These are phyloP conservation scores for Clitarchus hookeri DNA, from an alignment of 2,888 invertebrate genomes.

Conservation along the genomic window DNA sequence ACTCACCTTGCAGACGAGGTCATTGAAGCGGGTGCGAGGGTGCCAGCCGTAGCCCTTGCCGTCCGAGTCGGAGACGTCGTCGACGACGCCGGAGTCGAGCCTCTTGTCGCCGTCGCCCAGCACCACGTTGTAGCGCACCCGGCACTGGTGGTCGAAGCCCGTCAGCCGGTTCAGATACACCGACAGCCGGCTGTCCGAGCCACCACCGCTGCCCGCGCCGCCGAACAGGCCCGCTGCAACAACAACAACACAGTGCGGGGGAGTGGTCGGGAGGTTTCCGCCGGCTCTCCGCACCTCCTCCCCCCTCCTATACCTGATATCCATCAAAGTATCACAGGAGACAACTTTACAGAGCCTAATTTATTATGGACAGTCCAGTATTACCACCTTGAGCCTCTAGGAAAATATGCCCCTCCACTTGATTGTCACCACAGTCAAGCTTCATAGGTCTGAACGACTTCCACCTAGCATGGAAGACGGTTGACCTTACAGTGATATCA, in stretches of 20 bases:
- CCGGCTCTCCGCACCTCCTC: no score
- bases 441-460: no score
- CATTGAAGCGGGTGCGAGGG: constrained; percentile 65
- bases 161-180: constrained; percentile 72
- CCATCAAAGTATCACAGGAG: no score
- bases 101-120: constrained; percentile 71
- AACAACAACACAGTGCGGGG: neutral
- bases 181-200: constrained; percentile 56
- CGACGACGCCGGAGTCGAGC: constrained; percentile 70
- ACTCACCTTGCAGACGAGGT: constrained; percentile 60
- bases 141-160: constrained; percentile 80
- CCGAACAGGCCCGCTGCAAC: neutral
- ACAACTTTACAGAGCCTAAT: no score
- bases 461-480: no score
- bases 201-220: constrained; percentile 42
- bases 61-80: constrained; percentile 71
- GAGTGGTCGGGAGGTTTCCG: no score
- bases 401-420: no score
- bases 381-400: no score
- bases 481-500: no score
- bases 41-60: constrained; percentile 74
- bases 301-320: no score
- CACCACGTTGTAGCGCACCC: constrained; percentile 71
- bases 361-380: no score
- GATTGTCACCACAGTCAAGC: no score